phyloP scores from a whole-genome alignment of 1,140 invertebrate species.

The Odontomachus brunneus region DNA sequence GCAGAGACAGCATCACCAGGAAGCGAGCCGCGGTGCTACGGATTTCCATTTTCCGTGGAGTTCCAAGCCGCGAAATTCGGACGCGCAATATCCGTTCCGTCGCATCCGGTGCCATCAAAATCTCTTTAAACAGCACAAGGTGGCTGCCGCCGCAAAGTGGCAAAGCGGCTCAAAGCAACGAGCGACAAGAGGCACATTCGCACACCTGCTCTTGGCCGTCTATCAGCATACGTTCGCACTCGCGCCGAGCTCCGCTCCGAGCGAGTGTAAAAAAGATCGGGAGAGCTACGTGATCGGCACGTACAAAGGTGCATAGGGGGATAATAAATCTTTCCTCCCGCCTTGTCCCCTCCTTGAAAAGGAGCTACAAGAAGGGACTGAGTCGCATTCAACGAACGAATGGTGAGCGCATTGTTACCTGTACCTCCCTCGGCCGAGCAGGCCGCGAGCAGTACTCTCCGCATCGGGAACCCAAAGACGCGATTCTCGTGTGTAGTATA shows the following conservation, averaged over 20 bases:
- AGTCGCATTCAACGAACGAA: slow-evolving; percentile 68
- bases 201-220: not conserved
- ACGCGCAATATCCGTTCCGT: slow-evolving; percentile 52
- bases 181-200: slow-evolving; percentile 32
- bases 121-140: slow-evolving; percentile 67
- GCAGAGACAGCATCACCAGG: slow-evolving; percentile 17
- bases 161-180: slow-evolving; percentile 49
- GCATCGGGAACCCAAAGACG: slow-evolving; percentile 53
- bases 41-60: slow-evolving; percentile 42
- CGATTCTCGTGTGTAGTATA: slow-evolving; percentile 7
- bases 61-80: slow-evolving; percentile 64
- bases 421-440: too few species aligned
- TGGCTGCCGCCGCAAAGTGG: slow-evolving; percentile 55
- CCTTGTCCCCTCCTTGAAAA: slow-evolving; percentile 28
- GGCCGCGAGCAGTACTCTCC: too few species aligned
- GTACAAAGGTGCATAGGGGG: slow-evolving; percentile 38
- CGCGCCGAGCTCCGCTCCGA: not conserved
- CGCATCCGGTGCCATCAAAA: slow-evolving; percentile 54
- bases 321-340: slow-evolving; percentile 50
- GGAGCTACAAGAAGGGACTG: slow-evolving; percentile 28
- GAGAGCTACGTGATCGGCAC: slow-evolving; percentile 54
- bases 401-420: slow-evolving; percentile 71
- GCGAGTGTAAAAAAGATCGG: slow-evolving; percentile 30
- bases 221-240: not conserved
- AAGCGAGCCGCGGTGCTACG: slow-evolving; percentile 11